A percentile compares a stretch with the other conserved stretches of the same genome.
Conservation (phyloP, 1,140 invertebrate species). For the Drosophila varians region DNA sequence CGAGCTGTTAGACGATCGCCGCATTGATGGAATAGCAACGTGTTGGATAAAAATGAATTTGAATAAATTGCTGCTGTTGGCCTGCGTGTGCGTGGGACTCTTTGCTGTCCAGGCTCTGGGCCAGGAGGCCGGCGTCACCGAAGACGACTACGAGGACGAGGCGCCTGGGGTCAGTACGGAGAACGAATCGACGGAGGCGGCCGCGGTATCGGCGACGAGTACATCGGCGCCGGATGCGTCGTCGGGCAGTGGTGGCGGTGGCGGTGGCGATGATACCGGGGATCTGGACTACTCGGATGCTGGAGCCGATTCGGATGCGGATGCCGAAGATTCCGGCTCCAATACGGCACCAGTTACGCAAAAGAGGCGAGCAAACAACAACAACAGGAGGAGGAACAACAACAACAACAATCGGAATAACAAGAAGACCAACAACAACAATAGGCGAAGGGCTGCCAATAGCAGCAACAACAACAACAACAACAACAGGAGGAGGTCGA, state of each 20-base stretch:
- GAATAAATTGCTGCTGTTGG: constrained; percentile 39
- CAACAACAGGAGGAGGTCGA: constrained; percentile 4
- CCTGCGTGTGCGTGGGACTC: constrained; percentile 37
- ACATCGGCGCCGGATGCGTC: background rate
- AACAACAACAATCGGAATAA: background rate
- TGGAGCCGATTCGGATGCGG: background rate
- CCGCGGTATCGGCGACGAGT: too few species aligned
- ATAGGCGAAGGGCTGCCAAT: background rate
- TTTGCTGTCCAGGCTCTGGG: constrained; percentile 3
- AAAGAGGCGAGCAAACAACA: background rate
- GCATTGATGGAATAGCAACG: constrained; percentile 15
- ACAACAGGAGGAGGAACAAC: background rate
- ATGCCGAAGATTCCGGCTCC: background rate
- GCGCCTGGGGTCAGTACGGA: background rate
- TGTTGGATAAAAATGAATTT: constrained; percentile 46
- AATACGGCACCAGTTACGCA: too few species aligned
- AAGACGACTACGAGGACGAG: background rate
- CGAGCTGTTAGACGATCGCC: background rate
- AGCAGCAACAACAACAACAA: constrained; percentile 1
- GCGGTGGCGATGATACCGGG: background rate
- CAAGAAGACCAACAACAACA: background rate
- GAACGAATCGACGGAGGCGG: background rate
- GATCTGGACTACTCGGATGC: background rate
- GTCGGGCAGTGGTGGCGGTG: background rate
- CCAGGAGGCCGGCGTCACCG: constrained; percentile 4